Conservation (phyloP, 1,140 invertebrate species). For the Trissolcus basalis region DNA sequence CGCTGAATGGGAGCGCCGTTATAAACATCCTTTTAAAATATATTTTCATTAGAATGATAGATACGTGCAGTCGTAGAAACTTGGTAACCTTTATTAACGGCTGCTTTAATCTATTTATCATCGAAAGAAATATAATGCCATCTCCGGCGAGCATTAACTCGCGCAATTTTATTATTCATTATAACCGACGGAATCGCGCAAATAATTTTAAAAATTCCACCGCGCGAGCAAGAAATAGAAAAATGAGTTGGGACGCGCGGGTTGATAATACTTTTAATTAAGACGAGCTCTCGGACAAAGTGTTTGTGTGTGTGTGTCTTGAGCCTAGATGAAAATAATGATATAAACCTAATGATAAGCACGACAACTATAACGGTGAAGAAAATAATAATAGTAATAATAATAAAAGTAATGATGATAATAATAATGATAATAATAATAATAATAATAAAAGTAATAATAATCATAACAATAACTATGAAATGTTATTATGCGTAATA, state of each 20-base stretch:
- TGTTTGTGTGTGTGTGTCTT: too few species aligned
- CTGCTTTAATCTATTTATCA: slow-evolving; percentile 57
- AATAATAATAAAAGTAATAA: slow-evolving; percentile 67
- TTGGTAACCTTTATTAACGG: slow-evolving; percentile 60
- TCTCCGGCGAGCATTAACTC: slow-evolving; percentile 54
- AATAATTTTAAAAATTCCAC: slow-evolving; percentile 51
- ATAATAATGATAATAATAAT: slow-evolving; percentile 62
- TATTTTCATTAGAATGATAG: slow-evolving; percentile 67
- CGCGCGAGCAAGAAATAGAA: slow-evolving; percentile 47
- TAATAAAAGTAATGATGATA: slow-evolving; percentile 48
- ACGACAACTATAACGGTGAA: slow-evolving; percentile 28
- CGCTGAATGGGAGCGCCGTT: slow-evolving; percentile 61
- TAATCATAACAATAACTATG: slow-evolving; percentile 73
- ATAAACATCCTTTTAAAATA: slow-evolving; percentile 64
- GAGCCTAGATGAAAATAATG: slow-evolving; percentile 46
- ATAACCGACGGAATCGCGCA: slow-evolving; percentile 42
- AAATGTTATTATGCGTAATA: slow-evolving; percentile 76
- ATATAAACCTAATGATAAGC: slow-evolving; percentile 31
- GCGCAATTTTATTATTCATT: slow-evolving; percentile 56
- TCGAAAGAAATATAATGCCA: slow-evolving; percentile 55
- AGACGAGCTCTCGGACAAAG: slow-evolving; percentile 28
- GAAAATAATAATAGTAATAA: slow-evolving; percentile 49
- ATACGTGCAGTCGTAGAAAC: slow-evolving; percentile 58
- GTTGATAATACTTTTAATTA: slow-evolving; percentile 47
- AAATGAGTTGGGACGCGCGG: slow-evolving; percentile 21